phyloP scores from a whole-genome alignment of 1,140 invertebrate species.

The Adelges cooleyi region DNA sequence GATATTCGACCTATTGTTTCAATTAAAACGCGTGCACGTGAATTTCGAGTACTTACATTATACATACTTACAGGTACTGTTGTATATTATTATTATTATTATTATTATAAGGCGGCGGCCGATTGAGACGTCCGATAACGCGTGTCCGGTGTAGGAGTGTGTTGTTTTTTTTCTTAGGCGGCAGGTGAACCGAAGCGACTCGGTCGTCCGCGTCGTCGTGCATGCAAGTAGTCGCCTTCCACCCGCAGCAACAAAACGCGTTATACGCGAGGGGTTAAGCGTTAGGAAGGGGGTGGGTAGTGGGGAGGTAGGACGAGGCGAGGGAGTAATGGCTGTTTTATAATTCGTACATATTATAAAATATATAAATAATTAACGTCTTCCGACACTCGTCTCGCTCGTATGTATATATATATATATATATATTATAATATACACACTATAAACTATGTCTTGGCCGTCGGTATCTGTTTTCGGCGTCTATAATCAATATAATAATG shows the following conservation, averaged over 20 bases:
- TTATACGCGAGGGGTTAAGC: background rate
- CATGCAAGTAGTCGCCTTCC: background rate
- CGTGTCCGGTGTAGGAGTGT: conserved; percentile 8
- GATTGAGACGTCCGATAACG: conserved; percentile 29
- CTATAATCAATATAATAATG: conserved; percentile 18
- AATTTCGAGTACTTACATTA: no score
- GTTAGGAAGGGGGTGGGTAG: background rate
- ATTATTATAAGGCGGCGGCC: no score
- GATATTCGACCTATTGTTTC: conserved; percentile 10
- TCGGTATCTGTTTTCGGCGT: background rate
- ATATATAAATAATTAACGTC: background rate
- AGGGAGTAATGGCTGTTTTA: background rate
- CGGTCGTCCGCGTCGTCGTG: background rate
- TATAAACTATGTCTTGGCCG: no score
- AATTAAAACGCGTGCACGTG: background rate
- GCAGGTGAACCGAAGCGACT: conserved; percentile 19
- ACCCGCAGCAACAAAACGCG: background rate
- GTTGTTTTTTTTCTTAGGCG: background rate
- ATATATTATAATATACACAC: no score
- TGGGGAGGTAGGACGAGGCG: background rate
- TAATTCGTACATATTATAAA: background rate
- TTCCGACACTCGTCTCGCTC: background rate
- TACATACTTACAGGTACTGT: no score
- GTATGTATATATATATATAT: no score
- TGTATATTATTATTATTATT: no score